These are phyloP conservation scores for Zophobas morio DNA, from an alignment of 1,140 invertebrate genomes.

Conservation along the genomic window DNA sequence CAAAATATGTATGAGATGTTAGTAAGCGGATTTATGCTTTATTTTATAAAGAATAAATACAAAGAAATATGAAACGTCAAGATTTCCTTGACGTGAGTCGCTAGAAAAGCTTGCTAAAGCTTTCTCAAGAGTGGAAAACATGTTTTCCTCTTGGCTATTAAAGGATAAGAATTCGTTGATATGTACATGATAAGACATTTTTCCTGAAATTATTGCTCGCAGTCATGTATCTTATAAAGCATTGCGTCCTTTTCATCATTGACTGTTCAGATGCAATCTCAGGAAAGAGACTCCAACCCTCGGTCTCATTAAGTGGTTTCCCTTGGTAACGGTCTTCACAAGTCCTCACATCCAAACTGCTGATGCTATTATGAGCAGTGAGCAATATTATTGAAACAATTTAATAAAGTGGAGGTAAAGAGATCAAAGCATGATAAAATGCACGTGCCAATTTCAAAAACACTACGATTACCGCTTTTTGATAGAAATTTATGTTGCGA, in stretches of 20 bases:
- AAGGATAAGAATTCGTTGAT: conserved; percentile 28
- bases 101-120: neutral
- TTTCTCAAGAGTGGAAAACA: conserved; percentile 10
- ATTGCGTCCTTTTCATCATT: conserved; percentile 55
- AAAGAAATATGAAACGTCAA: conserved; percentile 37
- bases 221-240: conserved; percentile 4
- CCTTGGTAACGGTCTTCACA: conserved; percentile 63
- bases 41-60: conserved; percentile 36
- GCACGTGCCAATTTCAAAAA: neutral
- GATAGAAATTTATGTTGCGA: too few relatives aligned
- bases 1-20: conserved; percentile 34
- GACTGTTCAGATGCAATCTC: conserved; percentile 57
- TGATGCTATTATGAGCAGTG: conserved; percentile 51
- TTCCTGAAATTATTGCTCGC: neutral
- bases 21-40: conserved; percentile 35
- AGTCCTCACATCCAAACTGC: conserved; percentile 58
- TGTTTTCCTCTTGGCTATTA: conserved; percentile 16
- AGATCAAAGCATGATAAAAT: neutral
- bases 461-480: too few relatives aligned
- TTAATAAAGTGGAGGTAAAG: neutral
- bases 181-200: conserved; percentile 24
- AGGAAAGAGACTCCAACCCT: conserved; percentile 52
- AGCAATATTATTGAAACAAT: conserved; percentile 49
- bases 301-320: conserved; percentile 65
- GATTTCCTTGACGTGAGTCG: conserved; percentile 13